Evolutionary conservation across 1,140 invertebrate genomes (phyloP), one percentile per base, ranked within the genome.

Genomic region (Hycleus phaleratus): DNA sequence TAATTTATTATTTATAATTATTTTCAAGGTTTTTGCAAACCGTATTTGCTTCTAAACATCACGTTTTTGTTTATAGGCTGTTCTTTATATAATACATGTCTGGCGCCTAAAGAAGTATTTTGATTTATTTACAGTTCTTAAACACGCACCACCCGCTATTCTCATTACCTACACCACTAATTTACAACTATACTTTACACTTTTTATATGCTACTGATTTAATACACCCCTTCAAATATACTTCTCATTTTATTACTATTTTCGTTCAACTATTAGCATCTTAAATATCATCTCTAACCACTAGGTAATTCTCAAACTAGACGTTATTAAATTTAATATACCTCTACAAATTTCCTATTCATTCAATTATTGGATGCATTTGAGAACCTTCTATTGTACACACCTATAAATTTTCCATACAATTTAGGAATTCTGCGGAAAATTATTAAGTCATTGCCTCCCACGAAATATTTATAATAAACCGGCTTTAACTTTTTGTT

Each of bases 121-220:
- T 32, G 24, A 47, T 49, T 49, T 38, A 49, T 10, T 12, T 49
- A 32, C 4, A 32, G 3, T 32, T 32, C 32, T 32, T 38, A 48
- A 54, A 38, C 46, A 53, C 45, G 54, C 59, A 62, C 58, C 61
- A 60, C 61, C 61, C 58, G 61, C 61, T 32, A 62, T 49, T 56
- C 47, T 58, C 44, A 46, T 38, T 45, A 54, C 56, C 44, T 52
- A 52, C 52, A 47, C 50, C 49, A 25, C 50, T 62, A 58, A 62
- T 56, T 62, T 60, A 62, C 45, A 52, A 47, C 9, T 49, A 9
- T 49, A 11, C 26, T 38, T 38, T 49, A 38, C 26, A 26, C 48
- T 38, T 38, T 49, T 49, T 49, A 49, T 12, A n/a, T 10, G 26
- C 48, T 18, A 38, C 24, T 25, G 6, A 49, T 32, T 32, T 32